Conservation (phyloP, 1,140 invertebrate genomes). For the Semibalanus balanoides region DNA sequence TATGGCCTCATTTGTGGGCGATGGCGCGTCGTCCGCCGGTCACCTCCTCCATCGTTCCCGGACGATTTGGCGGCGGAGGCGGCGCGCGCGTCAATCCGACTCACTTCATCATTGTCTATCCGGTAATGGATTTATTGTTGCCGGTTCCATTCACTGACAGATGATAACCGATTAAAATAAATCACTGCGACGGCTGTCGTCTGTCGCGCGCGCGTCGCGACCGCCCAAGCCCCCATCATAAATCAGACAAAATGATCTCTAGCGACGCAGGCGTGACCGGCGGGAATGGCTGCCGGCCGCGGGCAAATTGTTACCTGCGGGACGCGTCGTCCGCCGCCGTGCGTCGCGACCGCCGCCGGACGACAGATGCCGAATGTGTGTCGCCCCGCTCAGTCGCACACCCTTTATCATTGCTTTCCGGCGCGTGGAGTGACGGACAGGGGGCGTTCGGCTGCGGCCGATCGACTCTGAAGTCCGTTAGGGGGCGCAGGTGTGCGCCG, state of each 20-base stretch:
- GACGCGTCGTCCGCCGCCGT: background rate
- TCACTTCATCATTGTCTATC: background rate
- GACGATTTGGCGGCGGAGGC: background rate
- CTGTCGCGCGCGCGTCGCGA: background rate
- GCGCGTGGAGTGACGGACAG: background rate
- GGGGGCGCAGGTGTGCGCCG: background rate
- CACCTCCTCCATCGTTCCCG: background rate
- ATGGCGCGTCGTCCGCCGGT: background rate
- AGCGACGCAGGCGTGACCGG: background rate
- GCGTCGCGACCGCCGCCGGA: too few species aligned
- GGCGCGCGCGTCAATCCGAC: background rate
- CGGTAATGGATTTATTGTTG: conserved; percentile 2
- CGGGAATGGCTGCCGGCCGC: background rate
- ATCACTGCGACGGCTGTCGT: background rate
- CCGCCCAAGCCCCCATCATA: background rate
- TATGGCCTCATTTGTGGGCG: background rate
- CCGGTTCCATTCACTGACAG: background rate
- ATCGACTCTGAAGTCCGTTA: background rate
- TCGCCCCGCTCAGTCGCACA: background rate
- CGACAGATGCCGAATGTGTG: background rate
- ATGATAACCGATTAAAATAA: conserved; percentile 3
- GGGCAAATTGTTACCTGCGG: background rate
- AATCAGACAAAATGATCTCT: background rate
- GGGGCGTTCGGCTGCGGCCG: too few species aligned
- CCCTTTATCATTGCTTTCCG: background rate